Evolutionary conservation across 2,888 invertebrate genomes (phyloP).

Genomic region (Lysandra bellargus): DNA sequence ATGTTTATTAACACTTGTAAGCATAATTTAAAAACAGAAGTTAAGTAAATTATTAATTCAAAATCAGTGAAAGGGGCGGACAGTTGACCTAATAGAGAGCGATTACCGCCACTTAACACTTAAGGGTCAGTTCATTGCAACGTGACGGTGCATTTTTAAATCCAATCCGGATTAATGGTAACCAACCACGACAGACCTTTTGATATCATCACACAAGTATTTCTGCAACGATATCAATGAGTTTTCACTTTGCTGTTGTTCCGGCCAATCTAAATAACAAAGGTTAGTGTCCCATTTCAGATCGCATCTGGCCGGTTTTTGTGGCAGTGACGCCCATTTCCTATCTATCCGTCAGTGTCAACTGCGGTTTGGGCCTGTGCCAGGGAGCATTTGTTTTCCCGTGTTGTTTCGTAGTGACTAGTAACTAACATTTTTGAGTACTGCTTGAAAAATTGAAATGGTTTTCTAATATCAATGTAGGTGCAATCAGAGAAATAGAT

Average conservation of each 20-base stretch:
- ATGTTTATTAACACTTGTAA: not conserved
- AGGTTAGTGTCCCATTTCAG: conserved; percentile 45
- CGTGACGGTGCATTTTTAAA: not conserved
- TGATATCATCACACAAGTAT: too few relatives aligned
- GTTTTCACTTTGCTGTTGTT: not conserved
- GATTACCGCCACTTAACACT: not conserved
- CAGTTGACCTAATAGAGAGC: not conserved
- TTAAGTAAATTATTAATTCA: not conserved
- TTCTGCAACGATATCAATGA: too few relatives aligned
- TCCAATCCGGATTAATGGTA: too few relatives aligned
- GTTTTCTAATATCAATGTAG: not conserved
- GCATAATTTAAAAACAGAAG: not conserved
- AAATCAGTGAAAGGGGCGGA: not conserved
- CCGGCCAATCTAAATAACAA: conserved; percentile 21
- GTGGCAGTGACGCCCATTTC: conserved; percentile 35
- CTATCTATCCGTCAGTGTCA: conserved; percentile 37
- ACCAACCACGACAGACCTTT: too few relatives aligned
- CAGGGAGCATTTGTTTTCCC: conserved; percentile 32
- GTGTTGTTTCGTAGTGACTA: conserved; percentile 3
- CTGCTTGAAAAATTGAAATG: not conserved
- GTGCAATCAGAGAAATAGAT: too few relatives aligned
- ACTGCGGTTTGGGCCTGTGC: conserved; percentile 37
- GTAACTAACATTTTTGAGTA: not conserved
- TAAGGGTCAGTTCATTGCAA: not conserved
- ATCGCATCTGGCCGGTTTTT: conserved; percentile 33